These are phyloP conservation scores for Oryzias sinensis DNA, from an alignment of 2,797 vertebrate genomes.

Conservation along the genomic window DNA sequence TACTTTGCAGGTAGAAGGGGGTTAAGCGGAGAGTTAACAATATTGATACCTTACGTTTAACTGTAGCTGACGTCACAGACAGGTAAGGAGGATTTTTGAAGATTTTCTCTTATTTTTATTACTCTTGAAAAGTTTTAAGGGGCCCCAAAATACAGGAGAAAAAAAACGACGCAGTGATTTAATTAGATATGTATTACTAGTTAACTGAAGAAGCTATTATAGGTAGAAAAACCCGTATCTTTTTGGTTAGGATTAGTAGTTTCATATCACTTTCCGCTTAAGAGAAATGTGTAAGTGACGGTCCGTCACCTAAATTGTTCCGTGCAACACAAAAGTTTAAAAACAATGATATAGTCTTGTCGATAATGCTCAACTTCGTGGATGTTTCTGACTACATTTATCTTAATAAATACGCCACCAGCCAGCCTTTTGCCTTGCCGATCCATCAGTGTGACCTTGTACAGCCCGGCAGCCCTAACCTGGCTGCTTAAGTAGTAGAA, in stretches of 20 bases:
- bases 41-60: not conserved
- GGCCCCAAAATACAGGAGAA: too few species aligned
- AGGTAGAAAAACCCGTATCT: too few species aligned
- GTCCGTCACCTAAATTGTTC: conserved; percentile 64
- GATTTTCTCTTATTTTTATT: not conserved
- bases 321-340: conserved; percentile 31
- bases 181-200: not conserved
- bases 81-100: conserved; percentile 43
- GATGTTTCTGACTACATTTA: not conserved
- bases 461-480: conserved; percentile 2
- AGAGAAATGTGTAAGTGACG: not conserved
- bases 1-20: not conserved
- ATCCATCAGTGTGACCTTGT: not conserved
- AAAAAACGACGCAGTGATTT: not conserved
- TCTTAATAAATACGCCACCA: too few species aligned
- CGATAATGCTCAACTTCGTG: too few species aligned
- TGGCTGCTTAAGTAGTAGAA: conserved; percentile 29
- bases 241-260: not conserved
- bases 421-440: not conserved
- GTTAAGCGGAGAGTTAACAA: not conserved
- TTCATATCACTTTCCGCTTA: not conserved
- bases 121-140: not conserved
- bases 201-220: not conserved
- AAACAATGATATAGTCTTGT: not conserved
- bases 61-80: conserved; percentile 18